Conservation (phyloP, 2,113 vertebrate genomes). For the Tetrax tetrax region DNA sequence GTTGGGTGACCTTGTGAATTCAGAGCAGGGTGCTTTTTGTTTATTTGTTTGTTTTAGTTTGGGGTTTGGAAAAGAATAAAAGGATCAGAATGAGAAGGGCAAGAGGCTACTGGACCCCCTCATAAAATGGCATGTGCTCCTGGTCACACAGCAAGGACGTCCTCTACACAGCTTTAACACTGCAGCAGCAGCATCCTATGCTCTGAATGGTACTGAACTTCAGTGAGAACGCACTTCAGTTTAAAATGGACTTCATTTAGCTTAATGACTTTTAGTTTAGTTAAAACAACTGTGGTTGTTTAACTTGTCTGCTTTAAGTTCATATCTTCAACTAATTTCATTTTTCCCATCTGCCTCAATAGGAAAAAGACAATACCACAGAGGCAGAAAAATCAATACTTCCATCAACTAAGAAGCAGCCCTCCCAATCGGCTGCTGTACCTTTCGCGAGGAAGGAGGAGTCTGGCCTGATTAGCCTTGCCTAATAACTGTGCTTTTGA, state of each 20-base stretch:
- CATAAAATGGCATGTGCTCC: background rate
- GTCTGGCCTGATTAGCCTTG: background rate
- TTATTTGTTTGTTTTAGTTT: background rate
- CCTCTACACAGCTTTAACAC: background rate
- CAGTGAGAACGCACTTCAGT: background rate
- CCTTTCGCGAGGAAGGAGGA: background rate
- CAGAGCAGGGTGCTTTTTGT: background rate
- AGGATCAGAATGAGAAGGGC: background rate
- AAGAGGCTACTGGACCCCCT: background rate
- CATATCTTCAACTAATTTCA: background rate
- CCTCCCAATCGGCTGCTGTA: background rate
- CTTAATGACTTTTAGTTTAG: background rate
- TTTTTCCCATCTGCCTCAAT: background rate
- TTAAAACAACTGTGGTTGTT: background rate
- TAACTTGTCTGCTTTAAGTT: background rate
- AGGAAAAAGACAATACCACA: too few relatives aligned
- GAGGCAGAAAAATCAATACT: background rate
- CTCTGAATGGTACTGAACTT: background rate
- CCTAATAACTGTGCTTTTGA: background rate
- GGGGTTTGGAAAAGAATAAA: background rate
- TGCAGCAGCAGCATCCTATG: background rate
- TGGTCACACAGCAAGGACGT: background rate
- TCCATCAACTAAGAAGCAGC: background rate
- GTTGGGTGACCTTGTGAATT: background rate
- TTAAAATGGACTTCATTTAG: background rate